Evolutionary conservation across 1,140 invertebrate genomes (phyloP), one percentile per base, ranked within the genome.

Genomic region (Drosophila cardini): DNA sequence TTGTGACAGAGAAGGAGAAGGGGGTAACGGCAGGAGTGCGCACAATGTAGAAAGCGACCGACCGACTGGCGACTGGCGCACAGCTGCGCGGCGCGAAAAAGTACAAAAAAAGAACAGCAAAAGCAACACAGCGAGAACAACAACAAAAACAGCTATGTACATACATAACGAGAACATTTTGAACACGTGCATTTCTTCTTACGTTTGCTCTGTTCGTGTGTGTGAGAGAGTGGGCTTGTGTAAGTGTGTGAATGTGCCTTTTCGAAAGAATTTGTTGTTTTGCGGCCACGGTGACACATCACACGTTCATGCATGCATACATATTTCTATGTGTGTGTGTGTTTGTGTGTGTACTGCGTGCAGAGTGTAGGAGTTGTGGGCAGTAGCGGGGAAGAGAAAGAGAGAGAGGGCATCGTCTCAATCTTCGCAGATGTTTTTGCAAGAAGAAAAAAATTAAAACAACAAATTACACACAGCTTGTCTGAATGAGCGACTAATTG

Each of bases 181-280:
- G 83, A 86, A 86, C 82, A 86, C 82, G 82, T 86, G 82, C 82
- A 86, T 86, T 86, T 86, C 82, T 85, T 85, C 80, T 81, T 81
- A 85, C 80, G 77, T 69, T 76, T 72, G 58, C 67, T 65, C 34
- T 57, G 45, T 62, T 57, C 57, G 38, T 38, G 26, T 52, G 55
- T 68, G 56, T 57, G 32, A 57, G 61, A n/a, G 71, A 55, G 67
- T 57, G 48, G 53, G 58, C 58, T 38, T 55, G 42, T 70, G 56
- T 46, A 55, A n/a, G 64, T 67, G 62, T 81, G 74, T 69, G 72
- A 71, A 48, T 84, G 68, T 65, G 60, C 36, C 36, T 64, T 38
- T 32, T 52, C 78, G 82, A 78, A 85, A 86, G 82, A 85, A 85
- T 85, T 85, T 71, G 61, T 76, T 74, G 62, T 63, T 85, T 43